Base-by-base conservation (phyloP, 2,888 invertebrate genomes). In the Heteropelma amictum region DNA sequence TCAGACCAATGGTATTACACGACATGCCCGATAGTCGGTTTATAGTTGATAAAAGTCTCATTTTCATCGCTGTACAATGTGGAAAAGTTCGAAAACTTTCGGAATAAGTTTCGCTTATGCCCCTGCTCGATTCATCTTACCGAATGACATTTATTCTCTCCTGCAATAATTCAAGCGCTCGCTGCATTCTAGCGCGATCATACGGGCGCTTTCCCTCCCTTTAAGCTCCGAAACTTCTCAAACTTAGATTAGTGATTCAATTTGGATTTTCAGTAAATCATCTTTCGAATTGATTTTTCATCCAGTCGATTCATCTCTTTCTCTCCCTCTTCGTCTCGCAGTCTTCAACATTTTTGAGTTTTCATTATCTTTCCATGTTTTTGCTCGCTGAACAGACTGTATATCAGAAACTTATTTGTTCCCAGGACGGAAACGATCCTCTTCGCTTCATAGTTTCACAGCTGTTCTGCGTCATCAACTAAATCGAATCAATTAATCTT, bases 211-310 rank as follows among this genome's bases (percentile, higher is more conserved):
- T 64, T 61, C 17, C 67, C 47, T 65, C 45, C 8, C 58, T 45
- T 40, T 56, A 45, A n/a, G 40, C 60, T 72, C 51, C 60, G 69
- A 70, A 86, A 85, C 75, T 86, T 85, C 75, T 83, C 83, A 82
- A 86, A 86, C 84, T 85, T 83, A 83, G 85, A 83, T 84, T 86
- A 84, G 83, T 81, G 84, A 83, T 86, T 84, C 84, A 85, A 86
- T 86, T 86, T 83, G 71, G 81, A 60, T 63, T 72, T 79, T 21
- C 77, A 67, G 76, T 85, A 82, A 85, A 85, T 85, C 85, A 84
- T 81, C 81, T 73, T 78, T 63, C 60, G 80, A 79, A 84, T 83
- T 79, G 80, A 80, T 84, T 82, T 83, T 83, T 82, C 83, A 85
- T 82, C 84, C 82, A 73, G 74, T 35, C 38, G 38, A 79, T 33